phyloP scores from a whole-genome alignment of 2,888 invertebrate genomes.

The Drosophila subsilvestris region DNA sequence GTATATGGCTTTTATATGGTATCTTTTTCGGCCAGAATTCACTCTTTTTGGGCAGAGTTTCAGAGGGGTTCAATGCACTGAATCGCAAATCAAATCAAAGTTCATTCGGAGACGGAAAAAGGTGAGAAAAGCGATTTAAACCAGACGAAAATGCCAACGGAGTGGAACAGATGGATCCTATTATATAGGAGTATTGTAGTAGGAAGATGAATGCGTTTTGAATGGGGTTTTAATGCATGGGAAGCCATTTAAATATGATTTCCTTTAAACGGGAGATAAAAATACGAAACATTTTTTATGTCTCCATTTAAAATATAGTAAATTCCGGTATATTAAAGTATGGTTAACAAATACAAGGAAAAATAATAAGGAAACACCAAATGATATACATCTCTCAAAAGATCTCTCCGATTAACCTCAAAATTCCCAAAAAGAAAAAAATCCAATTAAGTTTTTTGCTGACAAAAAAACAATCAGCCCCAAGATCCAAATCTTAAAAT shows the following conservation, averaged over 20 bases:
- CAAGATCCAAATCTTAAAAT: slow-evolving; percentile 15
- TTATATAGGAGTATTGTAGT: background rate
- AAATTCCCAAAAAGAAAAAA: slow-evolving; percentile 14
- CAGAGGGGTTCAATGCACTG: slow-evolving; percentile 33
- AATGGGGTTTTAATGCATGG: background rate
- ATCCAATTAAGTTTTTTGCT: slow-evolving; percentile 17
- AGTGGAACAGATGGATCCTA: slow-evolving; percentile 7
- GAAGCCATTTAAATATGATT: background rate
- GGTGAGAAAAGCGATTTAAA: slow-evolving; percentile 31
- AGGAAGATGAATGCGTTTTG: background rate
- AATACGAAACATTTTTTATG: background rate
- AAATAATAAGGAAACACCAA: no score
- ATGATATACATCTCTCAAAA: background rate
- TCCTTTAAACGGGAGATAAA: background rate
- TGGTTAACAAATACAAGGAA: no score
- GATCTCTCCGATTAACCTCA: background rate
- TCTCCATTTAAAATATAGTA: no score
- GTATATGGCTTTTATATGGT: slow-evolving; percentile 31
- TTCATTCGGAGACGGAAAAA: slow-evolving; percentile 16
- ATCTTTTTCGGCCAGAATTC: slow-evolving; percentile 15
- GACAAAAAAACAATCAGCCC: slow-evolving; percentile 23
- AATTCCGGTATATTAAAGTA: no score
- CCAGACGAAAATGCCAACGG: slow-evolving; percentile 6
- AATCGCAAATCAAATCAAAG: slow-evolving; percentile 32
- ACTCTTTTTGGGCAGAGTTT: slow-evolving; percentile 6